These are phyloP conservation scores for Brachionus angularis DNA, from an alignment of 1,140 invertebrate genomes.

Conservation along the genomic window DNA sequence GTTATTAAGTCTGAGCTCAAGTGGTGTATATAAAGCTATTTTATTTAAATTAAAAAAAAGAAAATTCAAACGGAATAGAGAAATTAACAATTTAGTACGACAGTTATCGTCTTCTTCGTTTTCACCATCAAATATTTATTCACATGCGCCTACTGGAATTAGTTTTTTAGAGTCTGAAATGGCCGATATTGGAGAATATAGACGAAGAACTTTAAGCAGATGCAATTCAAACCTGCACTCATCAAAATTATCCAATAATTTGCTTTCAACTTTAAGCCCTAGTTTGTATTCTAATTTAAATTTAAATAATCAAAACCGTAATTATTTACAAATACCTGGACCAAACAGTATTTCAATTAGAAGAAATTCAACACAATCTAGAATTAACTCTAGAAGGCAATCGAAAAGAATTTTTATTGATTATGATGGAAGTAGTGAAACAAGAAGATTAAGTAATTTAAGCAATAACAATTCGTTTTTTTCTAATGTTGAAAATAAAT, in stretches of 20 bases:
- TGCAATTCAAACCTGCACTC: not conserved
- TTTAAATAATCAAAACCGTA: too few relatives aligned
- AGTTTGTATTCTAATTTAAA: not conserved
- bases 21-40: not conserved
- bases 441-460: too few relatives aligned
- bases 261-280: not conserved
- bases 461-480: too few relatives aligned
- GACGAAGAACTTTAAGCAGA: slow-evolving; percentile 28
- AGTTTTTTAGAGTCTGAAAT: slow-evolving; percentile 6
- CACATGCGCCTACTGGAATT: slow-evolving; percentile 12
- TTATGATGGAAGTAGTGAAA: too few relatives aligned
- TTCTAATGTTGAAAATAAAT: too few relatives aligned
- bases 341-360: too few relatives aligned
- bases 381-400: too few relatives aligned
- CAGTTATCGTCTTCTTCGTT: not conserved
- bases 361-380: too few relatives aligned
- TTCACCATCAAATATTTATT: slow-evolving; percentile 28
- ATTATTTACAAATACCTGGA: too few relatives aligned
- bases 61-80: not conserved
- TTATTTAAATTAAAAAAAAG: not conserved
- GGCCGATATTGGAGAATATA: slow-evolving; percentile 21
- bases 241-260: not conserved
- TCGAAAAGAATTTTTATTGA: too few relatives aligned
- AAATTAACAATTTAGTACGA: not conserved
- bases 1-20: not conserved